phyloP scores from a whole-genome alignment of 2,888 invertebrate species.

The Drosophila ezoana region DNA sequence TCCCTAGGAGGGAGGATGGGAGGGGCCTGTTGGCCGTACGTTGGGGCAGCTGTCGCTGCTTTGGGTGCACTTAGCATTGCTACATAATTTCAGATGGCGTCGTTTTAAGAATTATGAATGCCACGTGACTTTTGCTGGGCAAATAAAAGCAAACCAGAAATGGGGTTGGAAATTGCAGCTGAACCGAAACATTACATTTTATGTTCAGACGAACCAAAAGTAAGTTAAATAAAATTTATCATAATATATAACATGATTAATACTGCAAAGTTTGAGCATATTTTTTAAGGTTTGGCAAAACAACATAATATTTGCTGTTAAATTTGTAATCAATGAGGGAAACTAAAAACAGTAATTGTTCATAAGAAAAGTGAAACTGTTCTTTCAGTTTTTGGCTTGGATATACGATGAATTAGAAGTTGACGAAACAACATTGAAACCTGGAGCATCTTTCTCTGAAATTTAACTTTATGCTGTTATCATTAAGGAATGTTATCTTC shows the following conservation, averaged over 20 bases:
- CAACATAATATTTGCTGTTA: too few relatives aligned
- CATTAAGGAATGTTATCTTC: too few relatives aligned
- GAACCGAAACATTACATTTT: conserved; percentile 43
- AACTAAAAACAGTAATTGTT: too few relatives aligned
- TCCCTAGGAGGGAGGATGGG: background rate
- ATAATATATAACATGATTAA: background rate
- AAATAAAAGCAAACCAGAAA: conserved; percentile 48
- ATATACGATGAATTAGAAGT: too few relatives aligned
- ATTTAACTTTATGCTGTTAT: too few relatives aligned
- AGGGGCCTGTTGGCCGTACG: conserved; percentile 3
- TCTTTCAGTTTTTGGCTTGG: too few relatives aligned
- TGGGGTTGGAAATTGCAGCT: conserved; percentile 28
- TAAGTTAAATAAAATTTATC: conserved; percentile 21
- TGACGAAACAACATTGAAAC: too few relatives aligned
- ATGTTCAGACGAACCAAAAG: conserved; percentile 9
- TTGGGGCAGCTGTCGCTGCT: conserved; percentile 54
- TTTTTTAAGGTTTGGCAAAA: too few relatives aligned
- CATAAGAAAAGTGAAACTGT: too few relatives aligned
- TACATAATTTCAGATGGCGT: conserved; percentile 77
- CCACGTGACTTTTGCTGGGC: conserved; percentile 81
- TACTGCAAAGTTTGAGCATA: background rate
- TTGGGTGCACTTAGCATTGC: conserved; percentile 74
- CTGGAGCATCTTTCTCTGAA: too few relatives aligned
- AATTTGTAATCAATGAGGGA: too few relatives aligned
- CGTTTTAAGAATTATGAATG: conserved; percentile 84